Conservation (phyloP, 2,888 invertebrate species). For the Cheilosia variabilis region DNA sequence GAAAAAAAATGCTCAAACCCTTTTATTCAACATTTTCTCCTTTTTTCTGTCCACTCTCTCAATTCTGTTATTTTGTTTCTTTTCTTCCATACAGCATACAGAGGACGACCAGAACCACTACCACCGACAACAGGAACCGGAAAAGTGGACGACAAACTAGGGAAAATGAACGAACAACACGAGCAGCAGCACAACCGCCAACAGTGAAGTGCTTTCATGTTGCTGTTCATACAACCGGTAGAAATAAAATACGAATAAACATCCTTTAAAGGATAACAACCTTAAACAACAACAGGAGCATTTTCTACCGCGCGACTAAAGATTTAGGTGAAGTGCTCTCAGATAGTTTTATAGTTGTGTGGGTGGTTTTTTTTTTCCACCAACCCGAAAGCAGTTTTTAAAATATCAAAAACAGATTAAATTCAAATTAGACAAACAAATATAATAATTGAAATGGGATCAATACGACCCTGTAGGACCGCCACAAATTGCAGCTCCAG, state of each 20-base stretch:
- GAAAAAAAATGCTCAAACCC: constrained; percentile 25
- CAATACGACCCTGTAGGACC: constrained; percentile 68
- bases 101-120: constrained; percentile 23
- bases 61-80: constrained; percentile 46
- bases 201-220: constrained; percentile 59
- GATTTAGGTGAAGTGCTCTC: constrained; percentile 63
- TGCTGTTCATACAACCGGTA: constrained; percentile 62
- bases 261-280: constrained; percentile 71
- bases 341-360: constrained; percentile 24
- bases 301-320: constrained; percentile 40
- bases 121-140: constrained; percentile 72
- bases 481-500: constrained; percentile 61
- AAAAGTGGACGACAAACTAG: constrained; percentile 74
- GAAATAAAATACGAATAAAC: constrained; percentile 70
- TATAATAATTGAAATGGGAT: constrained; percentile 54
- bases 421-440: constrained; percentile 33
- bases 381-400: constrained; percentile 3
- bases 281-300: constrained; percentile 52
- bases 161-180: constrained; percentile 60
- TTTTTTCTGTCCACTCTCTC: constrained; percentile 53
- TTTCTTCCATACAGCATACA: constrained; percentile 39
- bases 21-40: constrained; percentile 14
- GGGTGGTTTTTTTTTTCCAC: constrained; percentile 14
- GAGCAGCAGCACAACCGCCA: constrained; percentile 45
- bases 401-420: constrained; percentile 40